Evolutionary conservation across 2,888 invertebrate species (phyloP), one percentile per base, ranked within the genome.

Genomic region (Phalera bucephala): DNA sequence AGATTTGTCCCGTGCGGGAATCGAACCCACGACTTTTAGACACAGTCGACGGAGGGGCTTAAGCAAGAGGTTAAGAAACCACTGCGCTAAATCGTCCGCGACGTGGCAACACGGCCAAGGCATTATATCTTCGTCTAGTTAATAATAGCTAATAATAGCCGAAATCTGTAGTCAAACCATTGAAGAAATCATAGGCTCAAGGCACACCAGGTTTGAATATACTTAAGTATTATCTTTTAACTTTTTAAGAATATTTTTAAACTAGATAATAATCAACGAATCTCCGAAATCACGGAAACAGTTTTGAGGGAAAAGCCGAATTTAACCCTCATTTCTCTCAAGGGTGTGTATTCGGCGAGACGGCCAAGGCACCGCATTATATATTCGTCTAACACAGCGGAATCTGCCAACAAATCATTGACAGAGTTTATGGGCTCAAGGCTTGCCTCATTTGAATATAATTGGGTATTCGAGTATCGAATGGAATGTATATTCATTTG

Each of bases 361-460:
- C 15, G 15, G 28, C 10, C 28, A 28, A 14, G 15, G 28, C 9
- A 13, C 7, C 15, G 2, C 2, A 12, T n/a, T 28, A 15, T 9
- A 7, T 1, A 28, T 28, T 28, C 28, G 9, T 6, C 7, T 3
- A 1, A 9, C 14, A 14, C 15, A 3, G 28, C 12, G 11, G 12
- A 25, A 25, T 15, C 15, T 9, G 5, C n/a, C 8, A 13, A 32
- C 23, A 32, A 32, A 23, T 32, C 31, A 32, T 32, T 28, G 28
- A 2, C 22, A 3, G 3, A 22, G 9, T 15, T 15, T 15, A 25
- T 13, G 21, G 13, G 15, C 19, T 23, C 31, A 32, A 32, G 31
- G 31, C 31, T 23, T 8, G 25, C 3, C 25, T 31, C 10, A 33
- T 33, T 33, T 33, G 26, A 33, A 33, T 33, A 33, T 26, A 26